Evolutionary conservation across 2,888 invertebrate genomes (phyloP).

Genomic region (Cephus spinipes): DNA sequence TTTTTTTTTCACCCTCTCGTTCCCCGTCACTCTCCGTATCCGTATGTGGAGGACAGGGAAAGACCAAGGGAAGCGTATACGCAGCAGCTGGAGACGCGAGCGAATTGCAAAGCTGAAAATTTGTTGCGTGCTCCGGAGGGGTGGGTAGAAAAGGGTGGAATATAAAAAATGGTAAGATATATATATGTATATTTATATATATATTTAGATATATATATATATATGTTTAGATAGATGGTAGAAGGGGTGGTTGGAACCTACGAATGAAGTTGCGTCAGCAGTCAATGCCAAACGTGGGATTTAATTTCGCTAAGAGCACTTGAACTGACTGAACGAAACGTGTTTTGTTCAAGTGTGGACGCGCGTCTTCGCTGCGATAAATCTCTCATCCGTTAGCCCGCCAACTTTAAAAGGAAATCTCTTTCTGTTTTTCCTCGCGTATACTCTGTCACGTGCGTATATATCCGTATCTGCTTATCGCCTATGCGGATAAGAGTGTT

Average conservation of each 20-base stretch:
- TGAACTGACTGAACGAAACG: constrained; percentile 6
- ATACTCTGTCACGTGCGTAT: neutral
- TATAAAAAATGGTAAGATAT: neutral
- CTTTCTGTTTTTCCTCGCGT: neutral
- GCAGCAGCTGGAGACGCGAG: neutral
- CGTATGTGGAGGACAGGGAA: neutral
- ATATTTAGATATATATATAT: no score
- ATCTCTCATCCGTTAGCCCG: constrained; percentile 27
- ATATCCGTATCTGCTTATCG: neutral
- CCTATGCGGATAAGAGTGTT: neutral
- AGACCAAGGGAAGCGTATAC: neutral
- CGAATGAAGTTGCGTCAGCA: neutral
- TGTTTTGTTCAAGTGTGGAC: neutral
- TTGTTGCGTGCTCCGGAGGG: neutral
- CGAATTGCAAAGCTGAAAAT: neutral
- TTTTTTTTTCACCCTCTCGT: constrained; percentile 5
- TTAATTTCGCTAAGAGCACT: constrained; percentile 49
- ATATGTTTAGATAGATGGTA: no score
- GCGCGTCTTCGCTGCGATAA: constrained; percentile 27
- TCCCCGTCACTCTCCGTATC: neutral
- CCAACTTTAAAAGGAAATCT: constrained; percentile 30
- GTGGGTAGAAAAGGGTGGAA: neutral
- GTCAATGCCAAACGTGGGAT: constrained; percentile 22
- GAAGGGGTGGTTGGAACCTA: neutral
- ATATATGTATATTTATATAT: no score